These are phyloP conservation scores for Chironex yamaguchii DNA, from an alignment of 30 jellyfish, hydroid and myxozoan genomes.

Conservation along the genomic window DNA sequence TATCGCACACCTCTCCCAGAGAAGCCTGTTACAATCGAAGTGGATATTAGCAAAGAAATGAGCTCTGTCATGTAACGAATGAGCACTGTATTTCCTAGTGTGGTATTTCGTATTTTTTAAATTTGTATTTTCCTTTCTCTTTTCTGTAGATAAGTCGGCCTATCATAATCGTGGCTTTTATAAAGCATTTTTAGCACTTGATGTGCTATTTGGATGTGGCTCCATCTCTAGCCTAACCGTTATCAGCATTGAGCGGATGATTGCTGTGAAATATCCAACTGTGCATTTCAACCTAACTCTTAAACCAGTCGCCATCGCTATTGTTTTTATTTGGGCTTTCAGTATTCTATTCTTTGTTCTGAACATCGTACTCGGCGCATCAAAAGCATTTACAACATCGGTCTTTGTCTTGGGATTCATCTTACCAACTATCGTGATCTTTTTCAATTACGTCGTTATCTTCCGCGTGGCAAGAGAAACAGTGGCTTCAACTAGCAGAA, in stretches of 20 bases:
- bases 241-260: constrained; percentile 78
- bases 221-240: constrained; percentile 79
- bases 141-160: background rate
- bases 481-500: constrained; percentile 50
- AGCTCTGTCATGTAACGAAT: too few species aligned
- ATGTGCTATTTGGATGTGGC: constrained; percentile 77
- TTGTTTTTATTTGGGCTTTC: constrained; percentile 72
- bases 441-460: constrained; percentile 66
- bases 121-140: background rate
- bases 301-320: constrained; percentile 73
- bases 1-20: too few species aligned
- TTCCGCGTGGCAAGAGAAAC: constrained; percentile 73
- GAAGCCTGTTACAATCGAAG: too few species aligned
- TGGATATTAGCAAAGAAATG: too few species aligned
- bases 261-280: constrained; percentile 86
- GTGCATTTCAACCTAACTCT: constrained; percentile 78
- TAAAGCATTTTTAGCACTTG: constrained; percentile 55
- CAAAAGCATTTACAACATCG: background rate
- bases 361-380: background rate
- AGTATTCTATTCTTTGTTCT: too few species aligned
- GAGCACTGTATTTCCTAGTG: too few species aligned
- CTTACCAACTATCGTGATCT: constrained; percentile 70
- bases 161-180: background rate
- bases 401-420: constrained; percentile 58
- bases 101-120: too few species aligned